Evolutionary conservation across 1,140 invertebrate genomes (phyloP), one percentile per base, ranked within the genome.

Genomic region (Hylaeus anthracinus): DNA sequence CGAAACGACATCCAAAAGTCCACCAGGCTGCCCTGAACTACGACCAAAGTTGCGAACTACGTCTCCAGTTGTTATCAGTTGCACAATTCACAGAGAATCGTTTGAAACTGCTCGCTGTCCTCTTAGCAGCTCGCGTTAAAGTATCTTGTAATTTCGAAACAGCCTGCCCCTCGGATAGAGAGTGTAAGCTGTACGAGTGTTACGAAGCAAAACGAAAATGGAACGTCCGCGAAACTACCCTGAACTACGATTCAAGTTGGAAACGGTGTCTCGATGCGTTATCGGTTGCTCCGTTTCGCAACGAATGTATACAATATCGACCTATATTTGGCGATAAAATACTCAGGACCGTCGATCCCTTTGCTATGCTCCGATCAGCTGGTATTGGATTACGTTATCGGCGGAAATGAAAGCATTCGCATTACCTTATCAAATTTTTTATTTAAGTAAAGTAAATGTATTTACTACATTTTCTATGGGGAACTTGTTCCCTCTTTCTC

Each of bases 11-110:
- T 61, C 83, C 3, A 73, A 72, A 15, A 67, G 58, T 43, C 55
- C 69, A 67, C 80, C 81, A 79, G 61, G 55, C 65, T 51, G 48
- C 70, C 78, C 61, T 77, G 72, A 83, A 83, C 72, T 79, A 75
- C 61, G 86, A 87, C 79, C 81, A 87, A 88, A 88, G 64, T 87
- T 88, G 3, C 56, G 41, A 76, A 85, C 73, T 55, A 51, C 55
- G 71, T 48, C 48, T 53, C 14, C 61, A 39, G 51, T 53, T 48
- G 82, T 84, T 84, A 85, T 85, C 84, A 76, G 67, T 69, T 14
- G 56, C 37, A 15, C 71, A 48, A 70, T 79, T 83, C 63, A 60
- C 41, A 79, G 77, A 63, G 67, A 78, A 8, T 53, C 43, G 55
- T 51, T 37, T 45, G 71, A 60, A 72, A 72, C 56, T n/a, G 41